Percentiles rank a stretch among this genome's conserved stretches.
Conservation (phyloP, 2,797 vertebrate species). For the Microctenopoma stevenorrisi region DNA sequence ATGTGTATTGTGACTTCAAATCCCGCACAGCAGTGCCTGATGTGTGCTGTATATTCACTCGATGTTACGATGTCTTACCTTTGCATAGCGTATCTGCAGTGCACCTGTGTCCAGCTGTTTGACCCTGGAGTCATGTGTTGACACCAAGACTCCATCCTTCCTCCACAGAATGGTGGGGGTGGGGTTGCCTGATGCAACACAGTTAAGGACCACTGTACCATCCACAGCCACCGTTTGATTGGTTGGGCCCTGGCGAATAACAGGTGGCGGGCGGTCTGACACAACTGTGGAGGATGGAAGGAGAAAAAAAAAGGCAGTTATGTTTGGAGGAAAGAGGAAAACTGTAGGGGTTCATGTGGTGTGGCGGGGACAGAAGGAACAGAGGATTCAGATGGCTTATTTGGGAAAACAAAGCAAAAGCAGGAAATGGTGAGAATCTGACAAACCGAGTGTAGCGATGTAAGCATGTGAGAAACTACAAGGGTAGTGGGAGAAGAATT, state of each 20-base stretch:
- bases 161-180: constrained; percentile 95
- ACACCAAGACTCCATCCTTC: constrained; percentile 91
- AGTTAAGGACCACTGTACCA: constrained; percentile 91
- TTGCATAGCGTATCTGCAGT: constrained; percentile 94
- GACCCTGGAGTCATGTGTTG: constrained; percentile 95
- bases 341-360: constrained; percentile 44
- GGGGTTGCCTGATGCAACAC: constrained; percentile 89
- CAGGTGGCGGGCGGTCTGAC: constrained; percentile 95
- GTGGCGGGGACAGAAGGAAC: constrained; percentile 13
- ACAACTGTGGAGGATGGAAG: constrained; percentile 82
- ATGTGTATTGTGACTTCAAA: too few relatives aligned
- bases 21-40: not conserved
- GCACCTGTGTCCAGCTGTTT: constrained; percentile 92
- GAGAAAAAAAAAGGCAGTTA: constrained; percentile 33
- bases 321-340: constrained; percentile 12
- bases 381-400: constrained; percentile 34
- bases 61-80: constrained; percentile 82
- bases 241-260: constrained; percentile 94
- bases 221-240: constrained; percentile 98
- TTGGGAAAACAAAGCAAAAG: constrained; percentile 46
- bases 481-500: constrained; percentile 66
- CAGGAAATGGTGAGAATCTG: constrained; percentile 39
- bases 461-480: constrained; percentile 52
- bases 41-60: not conserved
- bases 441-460: constrained; percentile 52